Percentiles rank a stretch among this genome's conserved stretches.
Conservation (phyloP, 2,797 vertebrate genomes). For the Aldrovandia affinis region DNA sequence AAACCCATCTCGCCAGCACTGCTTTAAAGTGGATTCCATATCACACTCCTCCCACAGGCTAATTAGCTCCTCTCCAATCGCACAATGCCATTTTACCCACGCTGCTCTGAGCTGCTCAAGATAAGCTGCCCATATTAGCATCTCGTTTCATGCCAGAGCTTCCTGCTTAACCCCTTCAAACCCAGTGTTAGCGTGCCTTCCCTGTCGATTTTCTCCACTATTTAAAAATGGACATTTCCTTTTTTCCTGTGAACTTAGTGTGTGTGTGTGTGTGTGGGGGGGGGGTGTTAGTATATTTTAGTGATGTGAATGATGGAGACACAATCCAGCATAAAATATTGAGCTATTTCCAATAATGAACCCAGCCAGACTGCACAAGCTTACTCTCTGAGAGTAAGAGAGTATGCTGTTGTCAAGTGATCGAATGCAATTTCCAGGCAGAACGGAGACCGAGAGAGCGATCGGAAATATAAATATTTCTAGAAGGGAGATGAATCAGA, state of each 20-base stretch:
- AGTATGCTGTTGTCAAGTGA: neutral
- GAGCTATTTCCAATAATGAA: neutral
- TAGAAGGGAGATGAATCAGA: too few relatives aligned
- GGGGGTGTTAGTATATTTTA: neutral
- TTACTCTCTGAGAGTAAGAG: neutral
- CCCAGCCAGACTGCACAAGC: neutral
- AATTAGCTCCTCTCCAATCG: constrained; percentile 71
- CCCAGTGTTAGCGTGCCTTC: neutral
- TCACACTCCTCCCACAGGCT: constrained; percentile 72
- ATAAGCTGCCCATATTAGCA: constrained; percentile 69
- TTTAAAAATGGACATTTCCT: too few relatives aligned
- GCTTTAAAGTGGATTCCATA: constrained; percentile 71
- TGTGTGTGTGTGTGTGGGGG: too few relatives aligned
- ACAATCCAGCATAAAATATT: neutral
- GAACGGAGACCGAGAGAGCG: neutral
- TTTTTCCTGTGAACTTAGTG: neutral
- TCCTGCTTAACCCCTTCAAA: constrained; percentile 55
- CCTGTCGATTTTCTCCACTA: neutral
- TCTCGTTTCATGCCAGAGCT: constrained; percentile 68
- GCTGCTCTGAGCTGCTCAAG: constrained; percentile 52
- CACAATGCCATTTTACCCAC: constrained; percentile 61
- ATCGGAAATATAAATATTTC: neutral
- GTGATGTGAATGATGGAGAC: neutral
- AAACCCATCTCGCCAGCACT: constrained; percentile 62
- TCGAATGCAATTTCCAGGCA: neutral